Percentiles rank a stretch among this genome's conserved stretches.
Conservation (phyloP, 2,113 vertebrate species). For the Scolopax mira region DNA sequence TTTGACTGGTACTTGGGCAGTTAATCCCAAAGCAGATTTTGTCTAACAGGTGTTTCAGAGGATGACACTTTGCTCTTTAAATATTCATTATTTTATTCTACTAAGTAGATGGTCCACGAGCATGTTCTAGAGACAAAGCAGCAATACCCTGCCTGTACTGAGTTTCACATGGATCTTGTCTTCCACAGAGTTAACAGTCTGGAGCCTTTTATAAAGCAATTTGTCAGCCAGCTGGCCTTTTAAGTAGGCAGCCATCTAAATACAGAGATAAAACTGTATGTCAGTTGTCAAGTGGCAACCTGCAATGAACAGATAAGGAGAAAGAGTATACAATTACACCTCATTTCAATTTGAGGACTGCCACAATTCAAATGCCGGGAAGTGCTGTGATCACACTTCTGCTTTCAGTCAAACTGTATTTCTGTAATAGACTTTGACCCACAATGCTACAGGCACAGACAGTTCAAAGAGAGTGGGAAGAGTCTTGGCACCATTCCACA, state of each 20-base stretch:
- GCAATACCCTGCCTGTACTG: background rate
- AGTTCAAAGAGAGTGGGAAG: background rate
- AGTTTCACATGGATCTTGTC: constrained; percentile 28
- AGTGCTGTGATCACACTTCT: background rate
- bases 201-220: background rate
- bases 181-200: background rate
- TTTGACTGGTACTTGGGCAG: constrained; percentile 40
- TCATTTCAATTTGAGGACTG: background rate
- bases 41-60: constrained; percentile 55
- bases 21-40: constrained; percentile 4
- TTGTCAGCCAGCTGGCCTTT: constrained; percentile 27
- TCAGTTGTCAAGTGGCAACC: background rate
- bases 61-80: constrained; percentile 51
- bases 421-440: background rate
- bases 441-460: background rate
- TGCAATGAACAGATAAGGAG: background rate
- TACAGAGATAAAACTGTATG: background rate
- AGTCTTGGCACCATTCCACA: fast-evolving
- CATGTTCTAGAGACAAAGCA: constrained; percentile 5
- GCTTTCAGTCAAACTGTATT: background rate
- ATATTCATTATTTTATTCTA: constrained; percentile 44
- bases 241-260: background rate
- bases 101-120: background rate
- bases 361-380: background rate
- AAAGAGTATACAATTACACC: background rate